Conservation (phyloP, 2,113 vertebrate genomes). For the Xyliphius kryptos region DNA sequence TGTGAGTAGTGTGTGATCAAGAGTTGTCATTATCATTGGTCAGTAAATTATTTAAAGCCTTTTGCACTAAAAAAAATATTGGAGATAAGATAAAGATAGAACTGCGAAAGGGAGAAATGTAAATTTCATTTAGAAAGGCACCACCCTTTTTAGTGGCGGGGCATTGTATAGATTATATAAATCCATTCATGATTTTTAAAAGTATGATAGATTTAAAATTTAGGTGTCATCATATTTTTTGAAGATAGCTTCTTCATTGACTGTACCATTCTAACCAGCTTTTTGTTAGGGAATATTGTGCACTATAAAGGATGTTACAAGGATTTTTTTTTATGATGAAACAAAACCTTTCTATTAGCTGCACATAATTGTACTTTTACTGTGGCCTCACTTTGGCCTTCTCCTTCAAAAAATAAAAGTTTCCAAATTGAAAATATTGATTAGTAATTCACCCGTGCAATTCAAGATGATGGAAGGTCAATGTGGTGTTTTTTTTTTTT, state of each 20-base stretch:
- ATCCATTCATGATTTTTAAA: too few relatives aligned
- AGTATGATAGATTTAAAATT: too few relatives aligned
- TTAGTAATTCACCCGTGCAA: slow-evolving; percentile 10
- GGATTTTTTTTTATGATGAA: too few relatives aligned
- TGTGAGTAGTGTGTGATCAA: slow-evolving; percentile 29
- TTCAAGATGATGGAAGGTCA: background rate
- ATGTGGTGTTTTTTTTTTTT: background rate
- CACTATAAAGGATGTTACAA: too few relatives aligned
- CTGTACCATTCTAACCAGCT: too few relatives aligned
- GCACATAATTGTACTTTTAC: background rate
- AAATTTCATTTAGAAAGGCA: slow-evolving; percentile 5
- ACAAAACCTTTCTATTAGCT: too few relatives aligned
- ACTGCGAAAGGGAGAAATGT: background rate
- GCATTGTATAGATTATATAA: too few relatives aligned
- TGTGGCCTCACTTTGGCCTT: background rate
- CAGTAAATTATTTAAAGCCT: slow-evolving; percentile 45
- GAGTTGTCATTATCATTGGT: slow-evolving; percentile 41
- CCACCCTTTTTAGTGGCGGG: background rate
- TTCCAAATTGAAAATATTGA: slow-evolving; percentile 7
- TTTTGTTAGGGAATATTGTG: too few relatives aligned
- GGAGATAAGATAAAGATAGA: slow-evolving; percentile 18
- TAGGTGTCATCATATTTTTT: too few relatives aligned
- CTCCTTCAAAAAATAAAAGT: background rate
- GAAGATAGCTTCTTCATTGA: too few relatives aligned
- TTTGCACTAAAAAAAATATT: slow-evolving; percentile 38